Percentiles rank a stretch among this genome's conserved stretches.
Evolutionary conservation across 2,888 invertebrate species (phyloP).

Genomic region (Plebejus melissa): DNA sequence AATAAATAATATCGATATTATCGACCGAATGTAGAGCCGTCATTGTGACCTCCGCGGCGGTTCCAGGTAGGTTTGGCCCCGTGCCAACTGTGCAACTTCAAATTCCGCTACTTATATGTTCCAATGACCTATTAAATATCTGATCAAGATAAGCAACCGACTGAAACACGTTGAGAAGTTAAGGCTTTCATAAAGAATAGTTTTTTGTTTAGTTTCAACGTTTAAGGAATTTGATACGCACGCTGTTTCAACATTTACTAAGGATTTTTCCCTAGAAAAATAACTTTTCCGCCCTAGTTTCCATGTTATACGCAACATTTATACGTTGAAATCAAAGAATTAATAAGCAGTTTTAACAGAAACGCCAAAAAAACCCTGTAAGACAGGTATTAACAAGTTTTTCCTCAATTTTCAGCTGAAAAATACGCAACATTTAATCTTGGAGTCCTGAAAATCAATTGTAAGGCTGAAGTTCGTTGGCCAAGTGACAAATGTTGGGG

Average conservation of each 20-base stretch:
- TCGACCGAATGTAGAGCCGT: slow-evolving; percentile 7
- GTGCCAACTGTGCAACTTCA: slow-evolving; percentile 34
- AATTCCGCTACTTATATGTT: slow-evolving; percentile 4
- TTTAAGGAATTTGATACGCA: not conserved
- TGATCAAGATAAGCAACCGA: not conserved
- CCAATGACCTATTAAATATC: slow-evolving; percentile 38
- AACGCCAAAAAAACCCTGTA: too few species aligned
- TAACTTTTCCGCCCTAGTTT: too few species aligned
- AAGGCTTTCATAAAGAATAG: not conserved
- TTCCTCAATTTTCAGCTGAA: not conserved
- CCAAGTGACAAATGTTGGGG: slow-evolving; percentile 47
- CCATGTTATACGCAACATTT: too few species aligned
- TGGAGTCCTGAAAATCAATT: slow-evolving; percentile 12
- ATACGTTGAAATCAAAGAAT: too few species aligned
- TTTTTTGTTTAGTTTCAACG: too few species aligned
- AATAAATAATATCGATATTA: not conserved
- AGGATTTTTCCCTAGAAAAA: not conserved
- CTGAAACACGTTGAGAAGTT: not conserved
- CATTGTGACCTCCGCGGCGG: slow-evolving; percentile 29
- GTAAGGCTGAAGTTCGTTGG: slow-evolving; percentile 38
- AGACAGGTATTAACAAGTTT: not conserved
- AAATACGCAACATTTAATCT: slow-evolving; percentile 7
- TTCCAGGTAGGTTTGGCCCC: slow-evolving; percentile 39
- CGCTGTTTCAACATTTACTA: not conserved
- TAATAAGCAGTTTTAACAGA: not conserved